A percentile compares a stretch with the other conserved stretches of the same genome.
These are phyloP conservation scores for Tachyglossus aculeatus DNA, from an alignment of 2,797 vertebrate species.

Conservation along the genomic window DNA sequence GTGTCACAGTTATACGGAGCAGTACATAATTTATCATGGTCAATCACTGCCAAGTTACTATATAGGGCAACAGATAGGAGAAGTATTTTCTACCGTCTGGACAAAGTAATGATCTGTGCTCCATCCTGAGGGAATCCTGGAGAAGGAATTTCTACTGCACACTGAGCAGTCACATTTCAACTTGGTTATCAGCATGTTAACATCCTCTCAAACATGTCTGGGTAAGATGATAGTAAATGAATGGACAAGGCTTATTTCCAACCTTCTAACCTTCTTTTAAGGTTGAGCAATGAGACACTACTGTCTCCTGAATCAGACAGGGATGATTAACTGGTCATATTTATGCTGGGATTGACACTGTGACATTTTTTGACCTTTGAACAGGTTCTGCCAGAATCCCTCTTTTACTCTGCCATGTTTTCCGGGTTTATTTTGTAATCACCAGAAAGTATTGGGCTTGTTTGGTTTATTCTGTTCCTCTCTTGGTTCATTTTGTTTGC, in stretches of 20 bases:
- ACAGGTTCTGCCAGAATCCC: no score
- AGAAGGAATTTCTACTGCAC: conserved; percentile 40
- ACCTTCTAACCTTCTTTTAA: background rate
- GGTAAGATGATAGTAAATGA: background rate
- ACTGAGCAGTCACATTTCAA: conserved; percentile 41
- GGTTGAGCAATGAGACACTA: no score
- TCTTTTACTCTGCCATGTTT: no score
- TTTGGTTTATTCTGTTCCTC: no score
- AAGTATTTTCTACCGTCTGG: conserved; percentile 48
- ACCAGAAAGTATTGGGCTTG: no score
- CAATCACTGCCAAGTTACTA: conserved; percentile 39
- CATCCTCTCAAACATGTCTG: background rate
- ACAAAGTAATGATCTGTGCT: conserved; percentile 59
- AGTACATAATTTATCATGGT: conserved; percentile 57
- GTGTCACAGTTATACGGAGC: conserved; percentile 14
- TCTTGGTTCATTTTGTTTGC: no score
- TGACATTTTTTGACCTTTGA: no score
- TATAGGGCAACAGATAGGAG: conserved; percentile 38
- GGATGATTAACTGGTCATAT: no score
- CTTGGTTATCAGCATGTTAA: conserved; percentile 42
- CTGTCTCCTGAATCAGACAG: no score
- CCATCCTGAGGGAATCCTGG: conserved; percentile 48
- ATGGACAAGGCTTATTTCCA: background rate
- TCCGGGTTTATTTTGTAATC: no score
- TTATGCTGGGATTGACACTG: no score